Percentiles rank a stretch among this genome's conserved stretches.
These are phyloP conservation scores for Amblyjoppa proteus DNA, from an alignment of 2,888 invertebrate genomes.

Conservation along the genomic window DNA sequence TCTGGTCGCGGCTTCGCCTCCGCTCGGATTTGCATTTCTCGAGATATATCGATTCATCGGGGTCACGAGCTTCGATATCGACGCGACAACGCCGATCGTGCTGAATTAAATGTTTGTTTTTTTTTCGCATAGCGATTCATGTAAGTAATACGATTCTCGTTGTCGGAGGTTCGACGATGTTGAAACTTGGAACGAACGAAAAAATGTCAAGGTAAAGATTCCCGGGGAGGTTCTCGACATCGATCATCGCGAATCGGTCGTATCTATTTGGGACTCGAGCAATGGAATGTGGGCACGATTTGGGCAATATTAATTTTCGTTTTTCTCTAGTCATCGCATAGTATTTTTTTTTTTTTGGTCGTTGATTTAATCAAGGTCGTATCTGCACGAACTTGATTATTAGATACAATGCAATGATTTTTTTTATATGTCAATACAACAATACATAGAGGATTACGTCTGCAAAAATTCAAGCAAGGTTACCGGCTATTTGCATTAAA, in stretches of 20 bases:
- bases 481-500: no score
- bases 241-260: neutral
- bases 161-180: conserved; percentile 21
- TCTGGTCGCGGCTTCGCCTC: neutral
- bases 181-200: conserved; percentile 2
- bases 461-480: no score
- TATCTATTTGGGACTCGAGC: neutral
- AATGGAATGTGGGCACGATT: conserved; percentile 43
- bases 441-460: no score
- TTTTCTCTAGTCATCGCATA: neutral
- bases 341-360: neutral
- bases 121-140: neutral
- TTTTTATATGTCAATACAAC: no score
- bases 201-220: conserved; percentile 35
- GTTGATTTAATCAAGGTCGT: no score
- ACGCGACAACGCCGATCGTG: conserved; percentile 5
- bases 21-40: conserved; percentile 47
- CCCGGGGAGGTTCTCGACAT: conserved; percentile 22
- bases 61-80: conserved; percentile 33
- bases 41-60: conserved; percentile 52
- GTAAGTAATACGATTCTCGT: conserved; percentile 10
- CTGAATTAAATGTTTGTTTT: neutral
- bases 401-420: no score
- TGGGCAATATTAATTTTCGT: conserved; percentile 9
- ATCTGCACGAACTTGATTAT: no score